Evolutionary conservation across 2,797 vertebrate genomes (phyloP), one percentile per base, ranked within the genome.

Genomic region (Takifugu ocellatus): DNA sequence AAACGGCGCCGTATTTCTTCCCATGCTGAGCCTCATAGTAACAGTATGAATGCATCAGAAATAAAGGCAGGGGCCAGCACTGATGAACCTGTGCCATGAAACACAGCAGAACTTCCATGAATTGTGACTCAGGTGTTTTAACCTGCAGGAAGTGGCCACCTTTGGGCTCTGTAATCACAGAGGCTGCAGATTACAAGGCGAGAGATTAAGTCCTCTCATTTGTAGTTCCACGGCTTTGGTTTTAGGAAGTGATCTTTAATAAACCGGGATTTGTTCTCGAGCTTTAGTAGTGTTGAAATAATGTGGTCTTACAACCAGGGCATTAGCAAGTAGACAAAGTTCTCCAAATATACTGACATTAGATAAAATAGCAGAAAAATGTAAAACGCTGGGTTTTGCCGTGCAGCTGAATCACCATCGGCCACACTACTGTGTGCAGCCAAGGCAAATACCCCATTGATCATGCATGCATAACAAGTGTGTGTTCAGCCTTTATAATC

Each of bases 131-230:
- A 51, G 57, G 55, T 66, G 73, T 68, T 59, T 16, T 45, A 58
- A 54, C 71, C 39, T 77, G 77, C 56, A 73, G 52, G 69, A 66
- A 75, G 81, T 77, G 62, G 59, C 61, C 14, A 5, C 31, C 68
- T 73, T 81, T 69, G 63, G 59, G 33, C 47, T 63, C 36, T 51
- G 48, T 31, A 43, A 36, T 54, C 12, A 0, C 15, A 21, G n/a
- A 26, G 61, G 27, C 49, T 53, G 29, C 63, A 68, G 74, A 73
- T 77, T 57, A 69, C 56, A 50, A 54, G 59, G 25, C 56, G 17
- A 49, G 27, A 51, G 36, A 45, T 49, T 47, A 49, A 48, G 39
- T 60, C 42, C 27, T 58, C 60, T 67, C 15, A 59, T 62, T 58
- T 57, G 14, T 17, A 56, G 29, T 53, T 21, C 56, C 52, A 17